Base-by-base conservation (phyloP, 1,140 invertebrate genomes). In the Episyrphus balteatus region DNA sequence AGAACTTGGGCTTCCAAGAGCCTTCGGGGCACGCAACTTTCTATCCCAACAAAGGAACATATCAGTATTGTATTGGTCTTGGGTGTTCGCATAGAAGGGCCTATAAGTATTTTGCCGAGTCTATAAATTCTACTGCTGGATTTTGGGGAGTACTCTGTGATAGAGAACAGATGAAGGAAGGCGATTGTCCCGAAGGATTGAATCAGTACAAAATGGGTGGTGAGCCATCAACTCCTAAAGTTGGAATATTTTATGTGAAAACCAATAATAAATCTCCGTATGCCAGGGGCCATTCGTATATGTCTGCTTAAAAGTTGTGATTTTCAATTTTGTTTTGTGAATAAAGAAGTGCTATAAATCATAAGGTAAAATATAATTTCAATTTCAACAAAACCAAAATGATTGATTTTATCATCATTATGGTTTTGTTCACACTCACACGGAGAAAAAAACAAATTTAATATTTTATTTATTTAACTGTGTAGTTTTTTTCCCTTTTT, bases 1-100 rank as follows among this genome's bases (percentile, higher is more conserved):
- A 66, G 2, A 73, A 71, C 9, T 36, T 72, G 12, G 62, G 63
- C 14, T 63, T 63, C 10, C 53, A 62, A 34, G 19, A 63, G 32
- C 59, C 63, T 5, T 56, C 66, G 15, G 63, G 63, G 5, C 62
- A 66, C 55, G 61, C 63, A 10, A 56, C 56, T 11, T 66, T 66
- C 45, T 66, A 66, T 61, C 62, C 63, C 0, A 66, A 66, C 18
- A 66, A 54, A 49, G 63, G 63, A 10, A 55, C 51, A 21, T 55
- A 58, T 54, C 62, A 66, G 32, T 63, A 66, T 32, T 66, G 62
- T 43, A 61, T 61, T 42, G 46, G 58, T 0, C 66, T 61, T 42
- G 62, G 62, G 0, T 66, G 62, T 10, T 66, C 62, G 3, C 63
- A 66, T 41, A 58, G 55, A 37, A 53, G 63, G 3, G 55, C 63